Base-by-base conservation (phyloP, 2,113 vertebrate species). In the Cheilinus undulatus region DNA sequence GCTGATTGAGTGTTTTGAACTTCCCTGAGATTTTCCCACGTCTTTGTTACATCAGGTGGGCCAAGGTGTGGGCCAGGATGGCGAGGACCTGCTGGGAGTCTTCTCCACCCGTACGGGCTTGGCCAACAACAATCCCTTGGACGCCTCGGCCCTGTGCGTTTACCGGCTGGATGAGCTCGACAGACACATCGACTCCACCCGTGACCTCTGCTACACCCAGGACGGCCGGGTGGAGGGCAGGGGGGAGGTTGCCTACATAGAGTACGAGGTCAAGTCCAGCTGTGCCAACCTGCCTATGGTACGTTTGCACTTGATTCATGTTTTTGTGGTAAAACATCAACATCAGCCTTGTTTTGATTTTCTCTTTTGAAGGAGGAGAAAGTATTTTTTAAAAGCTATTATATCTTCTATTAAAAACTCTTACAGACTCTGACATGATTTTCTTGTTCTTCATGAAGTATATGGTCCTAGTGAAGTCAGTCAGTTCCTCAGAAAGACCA, bases 221-320 rank as follows among this genome's bases (percentile, higher is more conserved):
- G 92, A 95, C 2, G 97, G 97, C 9, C 92, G 64, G 1, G 77
- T 88, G 0, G 92, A 94, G 42, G 93, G 94, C 0, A 92, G 82
- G 19, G 59, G 20, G 0, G 94, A 95, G 79, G 93, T 95, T 78
- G 96, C 97, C 0, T 99, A 98, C 87, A 99, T 99, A 3, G 97
- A 99, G 68, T 99, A 99, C 0, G 96, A 99, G 12, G 97, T 99
- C 85, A 97, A 96, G 69, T 99, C 97, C 20, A 95, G 93, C 92
- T 99, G 97, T 15, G 96, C 96, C 63, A 96, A 95, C 84, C 92
- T 99, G 62, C 96, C 95, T 0, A 80, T 89, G 81, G 97, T 99
- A 91, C 95, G 95, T 79, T 69, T 26, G 7, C 27, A 26, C 9
- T 4, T 1, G 3, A 30, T 46, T 1, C 52, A 3, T 7, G 19